phyloP scores from a whole-genome alignment of 2,797 vertebrate genomes.

The Darevskia mixta region DNA sequence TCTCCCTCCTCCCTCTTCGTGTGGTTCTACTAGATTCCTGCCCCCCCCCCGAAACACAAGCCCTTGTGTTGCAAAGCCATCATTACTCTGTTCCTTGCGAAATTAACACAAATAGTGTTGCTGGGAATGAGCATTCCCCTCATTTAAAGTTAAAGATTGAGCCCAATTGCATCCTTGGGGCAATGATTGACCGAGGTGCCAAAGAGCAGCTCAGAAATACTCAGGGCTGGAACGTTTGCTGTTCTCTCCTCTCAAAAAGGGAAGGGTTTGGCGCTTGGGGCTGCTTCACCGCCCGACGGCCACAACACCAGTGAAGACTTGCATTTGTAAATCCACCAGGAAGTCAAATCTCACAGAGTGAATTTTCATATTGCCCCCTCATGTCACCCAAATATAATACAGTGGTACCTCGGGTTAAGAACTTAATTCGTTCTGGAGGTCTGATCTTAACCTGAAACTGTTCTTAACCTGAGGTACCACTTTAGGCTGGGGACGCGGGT shows the following conservation, averaged over 20 bases:
- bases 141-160: slow-evolving; percentile 80
- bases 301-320: neutral
- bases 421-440: too few species aligned
- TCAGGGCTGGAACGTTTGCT: neutral
- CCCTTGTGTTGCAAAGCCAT: slow-evolving; percentile 62
- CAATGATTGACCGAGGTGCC: slow-evolving; percentile 78
- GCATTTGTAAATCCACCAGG: too few species aligned
- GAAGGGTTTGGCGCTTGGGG: neutral
- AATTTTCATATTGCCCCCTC: neutral
- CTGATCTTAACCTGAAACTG: too few species aligned
- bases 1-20: slow-evolving; percentile 46
- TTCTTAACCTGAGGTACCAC: too few species aligned
- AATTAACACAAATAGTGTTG: slow-evolving; percentile 78
- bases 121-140: slow-evolving; percentile 73
- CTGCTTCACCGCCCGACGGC: neutral
- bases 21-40: slow-evolving; percentile 68
- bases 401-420: too few species aligned
- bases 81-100: slow-evolving; percentile 72
- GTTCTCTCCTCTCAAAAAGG: too few species aligned
- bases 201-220: neutral
- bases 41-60: slow-evolving; percentile 65
- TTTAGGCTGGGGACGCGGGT: too few species aligned
- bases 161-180: slow-evolving; percentile 58
- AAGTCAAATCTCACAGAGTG: neutral
- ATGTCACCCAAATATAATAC: neutral